Percentiles rank a stretch among this genome's conserved stretches.
phyloP scores from a whole-genome alignment of 1,140 invertebrate genomes.

The Meloidogyne chitwoodi region DNA sequence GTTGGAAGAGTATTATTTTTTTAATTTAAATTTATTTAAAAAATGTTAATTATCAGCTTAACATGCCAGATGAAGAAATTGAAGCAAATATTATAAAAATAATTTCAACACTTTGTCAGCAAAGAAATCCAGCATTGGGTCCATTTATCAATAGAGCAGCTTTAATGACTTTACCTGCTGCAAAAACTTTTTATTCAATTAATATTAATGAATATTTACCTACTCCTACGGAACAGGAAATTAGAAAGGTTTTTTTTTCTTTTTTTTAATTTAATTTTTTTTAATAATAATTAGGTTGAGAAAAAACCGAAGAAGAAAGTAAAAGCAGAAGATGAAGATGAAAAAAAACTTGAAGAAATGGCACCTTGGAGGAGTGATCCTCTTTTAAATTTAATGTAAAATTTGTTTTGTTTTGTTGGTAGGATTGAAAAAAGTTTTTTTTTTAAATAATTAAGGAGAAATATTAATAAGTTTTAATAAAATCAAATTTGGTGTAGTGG shows the following conservation, averaged over 20 bases:
- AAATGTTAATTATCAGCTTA: conserved; percentile 38
- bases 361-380: background rate
- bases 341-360: background rate
- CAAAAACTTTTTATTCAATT: conserved; percentile 35
- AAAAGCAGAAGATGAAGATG: background rate
- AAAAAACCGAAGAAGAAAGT: background rate
- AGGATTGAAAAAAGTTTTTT: background rate
- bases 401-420: background rate
- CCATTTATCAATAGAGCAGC: conserved; percentile 54
- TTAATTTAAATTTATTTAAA: conserved; percentile 6
- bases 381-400: background rate
- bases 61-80: conserved; percentile 51
- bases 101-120: conserved; percentile 45
- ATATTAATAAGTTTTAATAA: too few species aligned
- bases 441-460: background rate
- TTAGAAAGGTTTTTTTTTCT: conserved; percentile 44
- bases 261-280: background rate
- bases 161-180: conserved; percentile 49
- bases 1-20: conserved; percentile 45
- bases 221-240: conserved; percentile 47
- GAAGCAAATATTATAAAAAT: conserved; percentile 50
- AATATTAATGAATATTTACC: conserved; percentile 50
- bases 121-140: conserved; percentile 52
- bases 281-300: background rate
- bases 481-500: too few species aligned